Percentiles rank a stretch among this genome's conserved stretches.
Evolutionary conservation across 2,113 vertebrate species (phyloP).

Genomic region (Eptesicus fuscus): DNA sequence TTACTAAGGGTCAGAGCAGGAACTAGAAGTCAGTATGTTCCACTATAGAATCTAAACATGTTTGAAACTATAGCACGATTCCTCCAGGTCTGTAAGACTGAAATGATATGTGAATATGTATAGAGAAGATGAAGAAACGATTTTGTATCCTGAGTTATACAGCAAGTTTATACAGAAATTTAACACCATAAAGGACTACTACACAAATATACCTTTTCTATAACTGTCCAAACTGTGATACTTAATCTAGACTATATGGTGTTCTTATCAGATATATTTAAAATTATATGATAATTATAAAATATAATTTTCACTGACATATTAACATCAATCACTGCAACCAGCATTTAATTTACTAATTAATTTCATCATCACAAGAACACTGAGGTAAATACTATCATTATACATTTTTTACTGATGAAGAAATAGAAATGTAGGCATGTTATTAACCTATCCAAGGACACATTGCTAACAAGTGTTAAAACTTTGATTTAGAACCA

Average conservation of each 20-base stretch:
- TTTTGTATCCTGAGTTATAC: not conserved
- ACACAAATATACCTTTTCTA: not conserved
- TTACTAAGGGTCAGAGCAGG: not conserved
- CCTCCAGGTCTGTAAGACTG: not conserved
- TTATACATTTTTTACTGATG: not conserved
- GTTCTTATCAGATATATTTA: not conserved
- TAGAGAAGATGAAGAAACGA: not conserved
- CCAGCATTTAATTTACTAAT: not conserved
- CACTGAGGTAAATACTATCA: not conserved
- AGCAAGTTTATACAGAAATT: slow-evolving; percentile 14
- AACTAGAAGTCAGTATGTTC: slow-evolving; percentile 4
- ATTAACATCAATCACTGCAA: not conserved
- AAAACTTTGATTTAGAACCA: slow-evolving; percentile 9
- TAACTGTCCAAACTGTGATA: not conserved
- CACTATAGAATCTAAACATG: not conserved
- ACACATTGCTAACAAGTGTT: not conserved
- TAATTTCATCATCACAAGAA: not conserved
- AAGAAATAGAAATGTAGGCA: not conserved
- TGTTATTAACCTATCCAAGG: not conserved
- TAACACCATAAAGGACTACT: not conserved
- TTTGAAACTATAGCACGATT: not conserved
- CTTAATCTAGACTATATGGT: not conserved
- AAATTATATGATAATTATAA: slow-evolving; percentile 26
- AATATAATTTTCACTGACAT: not conserved
- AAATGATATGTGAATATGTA: not conserved